Conservation (phyloP, 2,113 vertebrate species). For the Raja brachyura region DNA sequence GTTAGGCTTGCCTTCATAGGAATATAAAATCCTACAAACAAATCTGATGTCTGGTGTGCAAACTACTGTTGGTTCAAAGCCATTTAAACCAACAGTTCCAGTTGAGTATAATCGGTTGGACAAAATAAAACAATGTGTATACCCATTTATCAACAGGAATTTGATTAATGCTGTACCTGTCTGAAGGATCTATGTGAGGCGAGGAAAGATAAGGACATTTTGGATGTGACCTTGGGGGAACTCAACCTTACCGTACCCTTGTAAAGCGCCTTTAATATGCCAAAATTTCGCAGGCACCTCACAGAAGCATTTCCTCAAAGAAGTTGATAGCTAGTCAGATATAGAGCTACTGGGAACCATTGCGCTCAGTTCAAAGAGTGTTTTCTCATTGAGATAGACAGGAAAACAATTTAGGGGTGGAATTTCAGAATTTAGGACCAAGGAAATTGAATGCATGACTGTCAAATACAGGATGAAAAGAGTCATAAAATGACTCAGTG, state of each 20-base stretch:
- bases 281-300: neutral
- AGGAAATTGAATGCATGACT: neutral
- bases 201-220: neutral
- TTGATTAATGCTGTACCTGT: neutral
- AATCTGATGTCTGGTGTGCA: constrained; percentile 13
- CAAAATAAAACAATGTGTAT: neutral
- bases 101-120: neutral
- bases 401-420: neutral
- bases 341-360: neutral
- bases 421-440: neutral
- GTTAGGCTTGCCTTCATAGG: too few relatives aligned
- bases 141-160: neutral
- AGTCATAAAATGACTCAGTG: neutral
- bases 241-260: neutral
- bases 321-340: neutral
- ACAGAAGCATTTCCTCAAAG: neutral
- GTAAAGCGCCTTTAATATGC: neutral
- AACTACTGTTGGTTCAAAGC: neutral
- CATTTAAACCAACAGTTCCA: neutral
- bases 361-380: neutral
- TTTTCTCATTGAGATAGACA: neutral
- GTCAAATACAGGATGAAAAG: neutral
- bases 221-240: neutral
- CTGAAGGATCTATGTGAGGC: neutral
- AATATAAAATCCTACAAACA: too few relatives aligned